Percentiles rank a stretch among this genome's conserved stretches.
phyloP scores from a whole-genome alignment of 2,797 vertebrate genomes.

The Eutrigla gurnardus region DNA sequence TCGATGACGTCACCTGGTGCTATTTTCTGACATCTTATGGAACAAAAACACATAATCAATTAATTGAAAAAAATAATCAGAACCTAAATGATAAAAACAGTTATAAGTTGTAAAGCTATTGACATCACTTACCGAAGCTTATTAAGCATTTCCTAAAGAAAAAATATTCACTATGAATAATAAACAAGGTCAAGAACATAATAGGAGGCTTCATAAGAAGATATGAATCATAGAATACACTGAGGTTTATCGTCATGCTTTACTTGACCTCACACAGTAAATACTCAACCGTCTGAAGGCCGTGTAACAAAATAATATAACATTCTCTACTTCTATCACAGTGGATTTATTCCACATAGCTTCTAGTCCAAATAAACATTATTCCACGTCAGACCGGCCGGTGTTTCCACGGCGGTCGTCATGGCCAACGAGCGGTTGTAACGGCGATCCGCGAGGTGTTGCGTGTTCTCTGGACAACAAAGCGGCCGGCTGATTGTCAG shows the following conservation, averaged over 20 bases:
- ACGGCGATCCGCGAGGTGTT: constrained; percentile 44
- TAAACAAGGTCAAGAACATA: constrained; percentile 11
- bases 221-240: constrained; percentile 1
- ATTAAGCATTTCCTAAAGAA: not conserved
- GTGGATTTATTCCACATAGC: not conserved
- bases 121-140: not conserved
- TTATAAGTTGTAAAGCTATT: not conserved
- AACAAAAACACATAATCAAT: not conserved
- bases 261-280: constrained; percentile 19
- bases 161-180: not conserved
- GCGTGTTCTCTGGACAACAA: constrained; percentile 63
- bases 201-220: constrained; percentile 3
- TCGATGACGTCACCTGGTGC: not conserved
- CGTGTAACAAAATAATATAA: not conserved
- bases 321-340: not conserved
- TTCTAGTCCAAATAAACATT: constrained; percentile 20
- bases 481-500: constrained; percentile 67
- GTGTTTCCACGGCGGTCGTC: constrained; percentile 17
- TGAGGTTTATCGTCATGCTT: constrained; percentile 14
- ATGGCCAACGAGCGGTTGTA: constrained; percentile 16
- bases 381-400: constrained; percentile 34
- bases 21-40: not conserved
- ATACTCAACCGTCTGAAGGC: constrained; percentile 1
- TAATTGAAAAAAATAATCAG: not conserved
- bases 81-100: not conserved